phyloP scores from a whole-genome alignment of 2,113 vertebrate species.

The Empidonax traillii region DNA sequence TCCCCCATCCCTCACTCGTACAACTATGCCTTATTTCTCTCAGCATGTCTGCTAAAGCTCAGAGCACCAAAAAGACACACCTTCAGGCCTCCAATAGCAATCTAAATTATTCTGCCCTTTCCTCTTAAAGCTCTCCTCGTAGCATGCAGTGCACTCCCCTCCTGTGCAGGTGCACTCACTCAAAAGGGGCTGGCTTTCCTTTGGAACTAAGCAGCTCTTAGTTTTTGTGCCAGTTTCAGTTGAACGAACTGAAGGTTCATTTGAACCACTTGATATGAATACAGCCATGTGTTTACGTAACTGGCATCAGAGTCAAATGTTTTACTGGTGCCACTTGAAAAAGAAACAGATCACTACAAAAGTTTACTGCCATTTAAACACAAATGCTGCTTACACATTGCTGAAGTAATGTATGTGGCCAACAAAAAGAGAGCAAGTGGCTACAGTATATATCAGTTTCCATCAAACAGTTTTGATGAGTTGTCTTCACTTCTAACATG shows the following conservation, averaged over 20 bases:
- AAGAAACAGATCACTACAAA: neutral
- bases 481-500: neutral
- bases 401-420: neutral
- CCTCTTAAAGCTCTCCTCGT: neutral
- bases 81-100: neutral
- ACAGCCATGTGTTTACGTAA: too few relatives aligned
- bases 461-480: neutral
- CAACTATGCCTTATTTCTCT: neutral
- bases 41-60: neutral
- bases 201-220: neutral
- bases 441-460: neutral
- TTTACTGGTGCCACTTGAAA: neutral
- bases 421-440: neutral
- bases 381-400: neutral
- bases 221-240: neutral
- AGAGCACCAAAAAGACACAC: neutral
- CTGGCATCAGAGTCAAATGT: neutral
- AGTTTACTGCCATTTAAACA: neutral
- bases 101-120: neutral
- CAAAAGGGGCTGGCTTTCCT: neutral
- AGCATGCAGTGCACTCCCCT: neutral
- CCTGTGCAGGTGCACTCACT: neutral
- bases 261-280: neutral
- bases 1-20: fast-evolving
- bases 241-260: neutral